Base-by-base conservation (phyloP, 2,113 vertebrate species). In the Aramus guarauna region DNA sequence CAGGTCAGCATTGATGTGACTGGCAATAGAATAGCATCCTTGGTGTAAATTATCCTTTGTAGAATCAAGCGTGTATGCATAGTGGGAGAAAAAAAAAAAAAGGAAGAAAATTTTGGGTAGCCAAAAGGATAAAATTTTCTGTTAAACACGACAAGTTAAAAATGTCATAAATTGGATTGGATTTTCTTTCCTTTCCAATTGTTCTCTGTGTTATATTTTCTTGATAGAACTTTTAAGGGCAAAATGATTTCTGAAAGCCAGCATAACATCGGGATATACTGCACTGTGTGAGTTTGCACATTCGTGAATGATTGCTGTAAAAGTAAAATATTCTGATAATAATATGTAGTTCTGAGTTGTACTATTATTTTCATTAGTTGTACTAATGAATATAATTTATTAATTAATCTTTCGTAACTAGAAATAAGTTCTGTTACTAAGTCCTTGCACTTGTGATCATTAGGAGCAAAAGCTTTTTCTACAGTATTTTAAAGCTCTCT, bases 71-170 rank as follows among this genome's bases (percentile, higher is more conserved):
- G 39, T 18, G 2, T 50, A 23, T 22, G 8, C 6, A 16, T 6
- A 48, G 8, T 2, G 2, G 30, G 21, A 73, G 17, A 6, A 19
- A 2, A 1, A 22, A 59, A 39, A 2, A 24, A 32, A 41, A 19
- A 5, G 11, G 5, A 0, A 6, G 11, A 48, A 36, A 21, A 29
- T 59, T 39, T 32, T 43, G 37, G 4, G 5, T 68, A 79, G 43
- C 9, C 18, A 32, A 75, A 92, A 78, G 18, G 20, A 37, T 48
- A 18, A 85, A 2, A 39, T 68, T 84, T 67, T 84, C 26, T 68
- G 7, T 29, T 47, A 47, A 50, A 43, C 30, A 6, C 26, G 12
- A 36, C 11, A 67, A 67, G 34, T 64, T 43, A 52, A 89, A 71
- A 39, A 22, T 34, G 8, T 78, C 4, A 36, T 80, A 56, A n/a